A percentile compares a stretch with the other conserved stretches of the same genome.
phyloP scores from a whole-genome alignment of 2,888 invertebrate genomes.

The Epinotia ramella region DNA sequence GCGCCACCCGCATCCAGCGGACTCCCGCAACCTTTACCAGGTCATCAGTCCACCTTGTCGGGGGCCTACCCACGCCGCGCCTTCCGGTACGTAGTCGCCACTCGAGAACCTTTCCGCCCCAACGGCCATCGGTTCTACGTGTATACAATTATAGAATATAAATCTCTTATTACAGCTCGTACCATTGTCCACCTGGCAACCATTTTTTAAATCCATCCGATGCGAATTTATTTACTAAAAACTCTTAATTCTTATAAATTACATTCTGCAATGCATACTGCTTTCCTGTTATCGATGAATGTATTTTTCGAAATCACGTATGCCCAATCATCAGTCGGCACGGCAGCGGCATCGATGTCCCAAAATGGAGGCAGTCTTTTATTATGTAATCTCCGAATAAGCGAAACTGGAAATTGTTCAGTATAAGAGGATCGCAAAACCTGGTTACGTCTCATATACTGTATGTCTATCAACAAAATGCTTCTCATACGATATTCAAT shows the following conservation, averaged over 20 bases:
- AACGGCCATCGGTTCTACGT: no score
- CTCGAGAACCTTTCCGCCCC: no score
- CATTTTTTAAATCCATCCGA: no score
- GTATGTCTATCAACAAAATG: neutral
- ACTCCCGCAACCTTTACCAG: no score
- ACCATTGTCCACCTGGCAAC: no score
- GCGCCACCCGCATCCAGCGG: no score
- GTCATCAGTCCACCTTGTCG: no score
- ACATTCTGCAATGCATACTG: neutral
- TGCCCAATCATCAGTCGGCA: conserved; percentile 2
- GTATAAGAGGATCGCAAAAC: conserved; percentile 29
- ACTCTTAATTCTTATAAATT: neutral
- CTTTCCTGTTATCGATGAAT: conserved; percentile 6
- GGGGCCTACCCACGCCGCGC: no score
- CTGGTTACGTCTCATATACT: conserved; percentile 29
- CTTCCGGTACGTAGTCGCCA: no score
- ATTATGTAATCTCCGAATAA: conserved; percentile 39
- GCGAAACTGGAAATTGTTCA: conserved; percentile 26
- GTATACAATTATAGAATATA: no score
- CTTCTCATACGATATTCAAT: neutral
- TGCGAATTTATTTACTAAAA: no score
- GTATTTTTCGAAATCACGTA: conserved; percentile 24
- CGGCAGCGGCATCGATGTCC: conserved; percentile 8
- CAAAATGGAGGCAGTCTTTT: conserved; percentile 35
- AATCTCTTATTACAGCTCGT: no score